Evolutionary conservation across 2,797 vertebrate species (phyloP), one percentile per base, ranked within the genome.

Genomic region (Glossophaga mutica): DNA sequence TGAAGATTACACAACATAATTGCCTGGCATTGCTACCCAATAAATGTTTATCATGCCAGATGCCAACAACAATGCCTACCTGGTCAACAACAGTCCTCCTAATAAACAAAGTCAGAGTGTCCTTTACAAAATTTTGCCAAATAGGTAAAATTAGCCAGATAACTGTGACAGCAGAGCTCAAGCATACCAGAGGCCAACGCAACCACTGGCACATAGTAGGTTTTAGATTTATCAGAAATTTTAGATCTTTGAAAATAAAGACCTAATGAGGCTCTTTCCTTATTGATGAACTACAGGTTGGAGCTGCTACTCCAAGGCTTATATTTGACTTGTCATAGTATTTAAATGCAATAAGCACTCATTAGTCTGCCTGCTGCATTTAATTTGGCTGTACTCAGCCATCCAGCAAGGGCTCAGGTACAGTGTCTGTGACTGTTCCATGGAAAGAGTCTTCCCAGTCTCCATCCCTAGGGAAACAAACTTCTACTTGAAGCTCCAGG

Each of bases 401-500:
- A 50, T 85, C 94, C 96, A 96, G 44, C 3, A 12, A 55, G 39
- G 37, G 62, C 16, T 12, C 12, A 21, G 67, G 78, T 12, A 68
- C 46, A 6, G 2, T 14, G 24, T 34, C 71, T 3, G 62, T 2
- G 5, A 18, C 19, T 42, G 26, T 55, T 82, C 74, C 7, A 1
- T 8, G 24, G n/a, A 67, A 87, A 48, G 26, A 21, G 7, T 32
- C 19, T 34, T 55, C 68, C 44, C 42, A 37, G 18, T 15, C 48
- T 82, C 65, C 59, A 37, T 95, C 77, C 62, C 37, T 62, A 91
- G 92, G 92, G 97, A 98, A 95, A 62, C 77, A 90, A 95, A 97
- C 94, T 62, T 76, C 91, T 81, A 91, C 71, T 93, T 65, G 90
- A 95, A 98, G 96, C 96, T 97, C 96, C 85, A 83, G 97, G 97